Conservation (phyloP, 2,113 vertebrate species). For the Ammodytes marinus region DNA sequence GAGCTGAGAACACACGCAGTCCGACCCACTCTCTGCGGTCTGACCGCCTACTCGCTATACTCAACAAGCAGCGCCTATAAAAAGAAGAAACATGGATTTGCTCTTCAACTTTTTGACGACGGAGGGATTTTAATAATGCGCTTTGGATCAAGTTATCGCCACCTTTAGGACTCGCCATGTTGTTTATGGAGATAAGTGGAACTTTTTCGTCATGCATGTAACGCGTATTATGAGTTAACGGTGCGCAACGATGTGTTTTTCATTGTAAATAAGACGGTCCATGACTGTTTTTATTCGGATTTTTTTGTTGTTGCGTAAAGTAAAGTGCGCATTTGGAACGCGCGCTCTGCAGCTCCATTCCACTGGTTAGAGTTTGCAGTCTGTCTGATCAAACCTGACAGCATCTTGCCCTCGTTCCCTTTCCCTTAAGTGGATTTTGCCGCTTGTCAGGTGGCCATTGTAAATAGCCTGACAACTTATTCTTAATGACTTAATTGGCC, state of each 20-base stretch:
- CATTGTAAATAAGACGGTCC: neutral
- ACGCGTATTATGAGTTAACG: neutral
- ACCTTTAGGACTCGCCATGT: neutral
- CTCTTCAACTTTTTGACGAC: neutral
- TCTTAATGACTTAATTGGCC: no score
- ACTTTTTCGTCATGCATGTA: neutral
- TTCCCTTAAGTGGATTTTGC: no score
- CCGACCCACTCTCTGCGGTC: constrained; percentile 4
- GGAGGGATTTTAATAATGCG: constrained; percentile 1
- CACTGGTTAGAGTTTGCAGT: neutral
- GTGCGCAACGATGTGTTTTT: neutral
- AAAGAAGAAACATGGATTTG: neutral
- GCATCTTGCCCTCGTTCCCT: no score
- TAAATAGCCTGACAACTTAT: no score
- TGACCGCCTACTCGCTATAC: neutral
- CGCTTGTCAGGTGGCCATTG: no score
- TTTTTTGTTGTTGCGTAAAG: neutral
- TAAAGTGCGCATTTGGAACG: constrained; percentile 36
- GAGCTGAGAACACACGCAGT: constrained; percentile 1
- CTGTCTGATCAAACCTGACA: no score
- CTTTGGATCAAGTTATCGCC: neutral
- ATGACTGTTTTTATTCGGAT: no score
- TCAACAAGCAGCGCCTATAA: neutral
- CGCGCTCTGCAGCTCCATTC: constrained; percentile 15
- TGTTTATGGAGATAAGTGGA: neutral